These are phyloP conservation scores for Xestobium rufovillosum DNA, from an alignment of 2,888 invertebrate species.

Conservation along the genomic window DNA sequence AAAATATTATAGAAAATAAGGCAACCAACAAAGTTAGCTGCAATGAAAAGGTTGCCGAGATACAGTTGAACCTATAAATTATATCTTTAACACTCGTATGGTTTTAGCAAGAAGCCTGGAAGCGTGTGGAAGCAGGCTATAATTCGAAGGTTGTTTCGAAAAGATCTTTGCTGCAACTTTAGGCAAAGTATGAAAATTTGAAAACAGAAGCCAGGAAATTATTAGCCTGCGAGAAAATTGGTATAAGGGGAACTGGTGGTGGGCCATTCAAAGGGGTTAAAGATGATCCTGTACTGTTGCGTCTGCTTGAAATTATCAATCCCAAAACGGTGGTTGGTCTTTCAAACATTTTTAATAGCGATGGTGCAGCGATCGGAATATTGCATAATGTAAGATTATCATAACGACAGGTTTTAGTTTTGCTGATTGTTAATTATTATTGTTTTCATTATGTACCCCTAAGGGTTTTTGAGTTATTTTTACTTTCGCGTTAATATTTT, in stretches of 20 bases:
- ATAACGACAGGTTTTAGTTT: no score
- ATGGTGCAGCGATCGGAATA: no score
- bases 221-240: neutral
- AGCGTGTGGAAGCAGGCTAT: neutral
- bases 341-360: no score
- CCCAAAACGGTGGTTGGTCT: neutral
- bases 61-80: neutral
- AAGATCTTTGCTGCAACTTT: neutral
- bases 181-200: constrained; percentile 1
- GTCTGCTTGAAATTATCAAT: neutral
- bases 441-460: no score
- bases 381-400: no score
- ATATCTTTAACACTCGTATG: neutral
- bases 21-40: neutral
- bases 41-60: neutral
- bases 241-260: neutral
- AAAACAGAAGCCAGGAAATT: neutral
- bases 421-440: no score
- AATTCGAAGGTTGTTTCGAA: neutral
- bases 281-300: neutral
- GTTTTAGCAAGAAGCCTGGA: neutral
- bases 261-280: neutral
- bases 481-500: no score
- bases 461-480: no score
- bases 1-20: constrained; percentile 1